Conservation (phyloP, 92 coral and sea anemone species). For the Actinernus sp. region DNA sequence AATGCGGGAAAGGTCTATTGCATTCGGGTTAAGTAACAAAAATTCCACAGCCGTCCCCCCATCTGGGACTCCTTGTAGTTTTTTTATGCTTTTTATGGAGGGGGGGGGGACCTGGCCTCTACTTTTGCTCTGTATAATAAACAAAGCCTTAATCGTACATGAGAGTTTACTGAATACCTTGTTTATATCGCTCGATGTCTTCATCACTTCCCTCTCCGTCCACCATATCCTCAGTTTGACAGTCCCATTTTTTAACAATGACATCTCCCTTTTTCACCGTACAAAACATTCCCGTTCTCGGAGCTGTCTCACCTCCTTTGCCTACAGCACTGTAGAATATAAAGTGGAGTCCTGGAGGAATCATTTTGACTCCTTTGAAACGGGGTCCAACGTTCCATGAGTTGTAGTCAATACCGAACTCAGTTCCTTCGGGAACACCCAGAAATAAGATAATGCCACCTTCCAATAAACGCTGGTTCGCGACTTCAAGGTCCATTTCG, state of each 20-base stretch:
- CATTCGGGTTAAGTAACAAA: too few species aligned
- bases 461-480: constrained; percentile 69
- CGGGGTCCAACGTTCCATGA: constrained; percentile 91
- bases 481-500: constrained; percentile 85
- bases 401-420: constrained; percentile 92
- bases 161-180: too few species aligned
- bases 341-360: constrained; percentile 95
- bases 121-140: too few species aligned
- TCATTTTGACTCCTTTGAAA: constrained; percentile 96
- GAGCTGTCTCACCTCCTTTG: constrained; percentile 82
- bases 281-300: constrained; percentile 92
- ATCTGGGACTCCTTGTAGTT: too few species aligned
- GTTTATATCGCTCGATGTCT: constrained; percentile 61
- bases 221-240: constrained; percentile 70
- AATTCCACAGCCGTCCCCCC: too few species aligned
- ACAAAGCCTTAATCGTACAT: too few species aligned
- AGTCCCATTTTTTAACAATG: constrained; percentile 85
- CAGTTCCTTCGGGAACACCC: constrained; percentile 89
- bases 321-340: constrained; percentile 86
- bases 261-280: constrained; percentile 66
- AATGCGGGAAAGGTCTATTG: too few species aligned
- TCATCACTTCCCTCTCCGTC: constrained; percentile 65
- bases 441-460: constrained; percentile 77
- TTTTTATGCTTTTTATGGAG: too few species aligned
- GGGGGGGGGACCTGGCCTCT: too few species aligned